Percentiles rank a stretch among this genome's conserved stretches.
Conservation (phyloP, 2,113 vertebrate species). For the Zeus faber region DNA sequence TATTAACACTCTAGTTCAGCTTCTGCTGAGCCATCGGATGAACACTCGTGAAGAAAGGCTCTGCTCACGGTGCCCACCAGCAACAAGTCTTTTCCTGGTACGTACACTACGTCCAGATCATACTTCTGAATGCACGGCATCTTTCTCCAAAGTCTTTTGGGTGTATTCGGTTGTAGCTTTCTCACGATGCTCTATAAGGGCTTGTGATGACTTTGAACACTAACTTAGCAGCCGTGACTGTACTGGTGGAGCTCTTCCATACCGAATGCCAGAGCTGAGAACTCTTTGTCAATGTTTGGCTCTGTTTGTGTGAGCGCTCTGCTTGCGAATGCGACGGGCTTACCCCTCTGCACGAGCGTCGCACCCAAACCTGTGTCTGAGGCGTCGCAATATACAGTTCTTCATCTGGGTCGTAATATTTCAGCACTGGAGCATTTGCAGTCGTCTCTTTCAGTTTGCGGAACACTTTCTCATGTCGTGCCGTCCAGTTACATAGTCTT, state of each 20-base stretch:
- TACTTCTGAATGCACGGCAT: conserved; percentile 18
- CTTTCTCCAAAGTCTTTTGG: conserved; percentile 23
- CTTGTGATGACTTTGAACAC: conserved; percentile 30
- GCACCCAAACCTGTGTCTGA: conserved; percentile 22
- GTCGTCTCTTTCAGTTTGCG: too few species aligned
- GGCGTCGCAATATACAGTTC: conserved; percentile 17
- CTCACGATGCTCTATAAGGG: conserved; percentile 20
- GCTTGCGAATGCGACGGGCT: conserved; percentile 22
- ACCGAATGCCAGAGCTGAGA: conserved; percentile 16
- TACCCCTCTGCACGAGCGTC: conserved; percentile 15
- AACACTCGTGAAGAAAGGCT: conserved; percentile 8
- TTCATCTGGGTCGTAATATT: conserved; percentile 21
- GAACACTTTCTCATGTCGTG: too few species aligned
- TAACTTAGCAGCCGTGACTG: conserved; percentile 23
- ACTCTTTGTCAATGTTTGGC: conserved; percentile 32
- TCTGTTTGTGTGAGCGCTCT: conserved; percentile 25
- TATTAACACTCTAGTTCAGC: conserved; percentile 26
- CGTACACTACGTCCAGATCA: conserved; percentile 8
- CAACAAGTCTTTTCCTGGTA: conserved; percentile 10
- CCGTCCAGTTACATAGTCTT: too few species aligned
- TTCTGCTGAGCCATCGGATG: conserved; percentile 3
- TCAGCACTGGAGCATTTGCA: conserved; percentile 11
- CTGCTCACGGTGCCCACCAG: conserved; percentile 11
- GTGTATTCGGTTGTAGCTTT: conserved; percentile 19
- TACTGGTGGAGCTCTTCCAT: conserved; percentile 30